phyloP scores from a whole-genome alignment of 2,888 invertebrate genomes.

The Melinopterus prodromus region DNA sequence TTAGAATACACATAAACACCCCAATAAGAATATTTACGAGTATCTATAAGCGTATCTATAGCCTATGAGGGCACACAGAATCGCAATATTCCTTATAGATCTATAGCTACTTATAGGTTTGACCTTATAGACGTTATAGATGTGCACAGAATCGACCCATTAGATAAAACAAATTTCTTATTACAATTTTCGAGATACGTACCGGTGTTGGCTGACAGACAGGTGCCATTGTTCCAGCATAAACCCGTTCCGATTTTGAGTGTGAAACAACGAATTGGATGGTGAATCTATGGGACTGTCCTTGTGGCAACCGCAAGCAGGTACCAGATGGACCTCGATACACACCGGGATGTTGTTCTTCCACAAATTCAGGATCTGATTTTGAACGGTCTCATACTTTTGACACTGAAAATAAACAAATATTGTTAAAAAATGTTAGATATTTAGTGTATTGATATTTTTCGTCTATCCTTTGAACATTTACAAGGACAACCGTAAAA shows the following conservation, averaged over 20 bases:
- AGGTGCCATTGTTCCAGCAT: conserved; percentile 87
- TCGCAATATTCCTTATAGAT: too few relatives aligned
- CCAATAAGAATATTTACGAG: too few relatives aligned
- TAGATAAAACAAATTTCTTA: too few relatives aligned
- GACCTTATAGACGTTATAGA: too few relatives aligned
- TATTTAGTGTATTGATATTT: too few relatives aligned
- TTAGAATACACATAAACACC: too few relatives aligned
- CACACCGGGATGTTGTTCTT: conserved; percentile 77
- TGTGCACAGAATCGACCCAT: too few relatives aligned
- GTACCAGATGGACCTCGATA: conserved; percentile 81
- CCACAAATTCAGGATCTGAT: conserved; percentile 71
- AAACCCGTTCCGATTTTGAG: conserved; percentile 54
- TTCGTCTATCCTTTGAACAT: too few relatives aligned
- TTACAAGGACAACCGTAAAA: neutral
- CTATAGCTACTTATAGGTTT: too few relatives aligned
- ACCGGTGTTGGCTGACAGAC: conserved; percentile 69
- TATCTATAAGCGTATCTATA: too few relatives aligned
- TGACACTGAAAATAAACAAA: conserved; percentile 61
- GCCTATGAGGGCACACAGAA: too few relatives aligned
- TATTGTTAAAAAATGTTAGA: too few relatives aligned
- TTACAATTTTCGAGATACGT: conserved; percentile 43
- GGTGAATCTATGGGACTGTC: conserved; percentile 22
- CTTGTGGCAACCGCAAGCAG: conserved; percentile 69
- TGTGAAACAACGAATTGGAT: conserved; percentile 1
- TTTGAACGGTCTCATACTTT: conserved; percentile 63